Evolutionary conservation across 2,888 invertebrate species (phyloP).

Genomic region (Cryptocephalus primarius): DNA sequence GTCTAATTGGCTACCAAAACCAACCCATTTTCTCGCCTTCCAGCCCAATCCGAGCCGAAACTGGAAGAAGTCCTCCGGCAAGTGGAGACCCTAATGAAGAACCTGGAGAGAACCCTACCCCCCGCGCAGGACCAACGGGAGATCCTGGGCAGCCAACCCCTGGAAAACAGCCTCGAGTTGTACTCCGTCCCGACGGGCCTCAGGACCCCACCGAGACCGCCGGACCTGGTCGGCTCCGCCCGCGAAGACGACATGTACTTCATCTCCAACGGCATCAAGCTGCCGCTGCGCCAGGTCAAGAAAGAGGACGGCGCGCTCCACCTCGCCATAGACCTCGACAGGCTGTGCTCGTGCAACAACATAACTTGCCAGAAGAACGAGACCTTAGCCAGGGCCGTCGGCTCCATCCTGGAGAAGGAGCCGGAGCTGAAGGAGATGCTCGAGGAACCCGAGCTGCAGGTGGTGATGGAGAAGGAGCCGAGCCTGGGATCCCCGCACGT

Average conservation of each 20-base stretch:
- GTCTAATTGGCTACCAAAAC: too few species aligned
- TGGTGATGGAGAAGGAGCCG: background rate
- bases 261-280: slow-evolving; percentile 30
- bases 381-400: slow-evolving; percentile 17
- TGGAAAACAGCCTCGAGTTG: slow-evolving; percentile 7
- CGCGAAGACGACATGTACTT: slow-evolving; percentile 23
- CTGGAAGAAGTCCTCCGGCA: too few species aligned
- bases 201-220: background rate
- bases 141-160: slow-evolving; percentile 8
- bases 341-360: slow-evolving; percentile 29
- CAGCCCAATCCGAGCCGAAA: too few species aligned
- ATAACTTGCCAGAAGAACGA: slow-evolving; percentile 20
- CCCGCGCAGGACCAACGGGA: too few species aligned
- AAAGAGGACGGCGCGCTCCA: slow-evolving; percentile 28
- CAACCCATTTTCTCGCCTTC: too few species aligned
- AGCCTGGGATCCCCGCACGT: background rate
- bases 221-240: background rate
- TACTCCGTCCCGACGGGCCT: background rate
- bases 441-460: background rate
- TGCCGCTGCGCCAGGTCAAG: slow-evolving; percentile 30
- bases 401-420: slow-evolving; percentile 19
- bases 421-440: slow-evolving; percentile 14
- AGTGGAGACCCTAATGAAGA: too few species aligned
- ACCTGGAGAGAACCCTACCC: too few species aligned
- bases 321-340: slow-evolving; percentile 31